Conservation (phyloP, 2,797 vertebrate species). For the Scleropages formosus region DNA sequence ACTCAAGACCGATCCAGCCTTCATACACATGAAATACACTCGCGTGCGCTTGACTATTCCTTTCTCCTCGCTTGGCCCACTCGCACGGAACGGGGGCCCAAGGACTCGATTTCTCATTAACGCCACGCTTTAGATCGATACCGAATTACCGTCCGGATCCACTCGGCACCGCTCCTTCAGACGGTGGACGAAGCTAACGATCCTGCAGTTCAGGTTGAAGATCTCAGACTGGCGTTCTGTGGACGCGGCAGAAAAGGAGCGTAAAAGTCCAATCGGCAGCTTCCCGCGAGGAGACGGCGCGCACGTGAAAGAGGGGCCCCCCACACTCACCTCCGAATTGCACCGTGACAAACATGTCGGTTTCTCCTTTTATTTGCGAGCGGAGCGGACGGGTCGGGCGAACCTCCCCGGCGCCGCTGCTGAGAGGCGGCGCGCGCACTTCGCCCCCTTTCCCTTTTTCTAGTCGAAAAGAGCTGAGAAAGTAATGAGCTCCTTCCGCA, state of each 20-base stretch:
- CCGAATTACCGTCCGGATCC: slow-evolving; percentile 54
- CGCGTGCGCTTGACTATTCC: no score
- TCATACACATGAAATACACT: no score
- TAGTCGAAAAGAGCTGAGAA: slow-evolving; percentile 13
- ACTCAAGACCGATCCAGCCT: no score
- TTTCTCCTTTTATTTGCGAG: slow-evolving; percentile 9
- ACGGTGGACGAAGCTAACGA: slow-evolving; percentile 63
- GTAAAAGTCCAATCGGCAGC: neutral
- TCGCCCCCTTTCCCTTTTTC: neutral
- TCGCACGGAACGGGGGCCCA: no score
- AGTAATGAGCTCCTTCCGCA: slow-evolving; percentile 32
- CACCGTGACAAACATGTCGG: slow-evolving; percentile 64
- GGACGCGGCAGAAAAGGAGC: slow-evolving; percentile 13
- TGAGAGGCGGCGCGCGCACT: neutral
- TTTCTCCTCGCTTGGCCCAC: no score
- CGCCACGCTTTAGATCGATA: no score
- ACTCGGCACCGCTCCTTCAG: slow-evolving; percentile 61
- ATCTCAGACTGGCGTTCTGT: slow-evolving; percentile 60
- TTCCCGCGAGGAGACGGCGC: neutral
- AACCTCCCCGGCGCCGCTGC: neutral
- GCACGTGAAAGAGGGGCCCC: neutral
- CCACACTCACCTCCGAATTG: slow-evolving; percentile 63
- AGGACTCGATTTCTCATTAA: no score
- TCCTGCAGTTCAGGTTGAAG: slow-evolving; percentile 65
- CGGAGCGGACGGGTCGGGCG: slow-evolving; percentile 13